These are phyloP conservation scores for Stylophora pistillata DNA, from an alignment of 64 coral and sea anemone genomes.

Conservation along the genomic window DNA sequence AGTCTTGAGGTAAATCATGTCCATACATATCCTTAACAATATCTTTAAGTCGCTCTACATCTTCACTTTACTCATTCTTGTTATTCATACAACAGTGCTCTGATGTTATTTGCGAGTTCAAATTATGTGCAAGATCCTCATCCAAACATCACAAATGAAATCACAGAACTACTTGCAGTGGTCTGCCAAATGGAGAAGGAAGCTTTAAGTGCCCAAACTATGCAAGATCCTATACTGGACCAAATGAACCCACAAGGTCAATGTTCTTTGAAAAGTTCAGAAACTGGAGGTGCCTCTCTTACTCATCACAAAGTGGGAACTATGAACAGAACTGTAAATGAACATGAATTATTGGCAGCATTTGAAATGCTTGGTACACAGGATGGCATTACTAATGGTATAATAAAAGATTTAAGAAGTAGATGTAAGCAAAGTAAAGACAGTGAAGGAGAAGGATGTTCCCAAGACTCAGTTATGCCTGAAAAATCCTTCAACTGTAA, in stretches of 20 bases:
- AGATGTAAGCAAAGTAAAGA: neutral
- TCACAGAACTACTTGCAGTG: slow-evolving; percentile 3
- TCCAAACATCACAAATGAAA: slow-evolving; percentile 1
- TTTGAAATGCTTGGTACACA: slow-evolving; percentile 14
- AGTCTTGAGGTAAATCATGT: slow-evolving; percentile 61
- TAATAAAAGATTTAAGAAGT: neutral
- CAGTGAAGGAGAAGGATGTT: neutral
- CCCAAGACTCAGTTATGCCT: neutral
- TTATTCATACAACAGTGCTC: neutral
- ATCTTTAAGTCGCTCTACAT: neutral
- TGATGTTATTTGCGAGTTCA: slow-evolving; percentile 10
- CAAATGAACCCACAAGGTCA: neutral
- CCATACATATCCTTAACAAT: neutral
- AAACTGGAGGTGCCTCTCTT: neutral
- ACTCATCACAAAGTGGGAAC: neutral
- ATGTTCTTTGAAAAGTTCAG: neutral
- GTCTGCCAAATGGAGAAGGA: slow-evolving; percentile 2
- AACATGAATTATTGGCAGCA: slow-evolving; percentile 1
- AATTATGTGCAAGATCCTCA: neutral
- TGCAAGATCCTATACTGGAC: neutral
- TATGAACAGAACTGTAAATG: neutral
- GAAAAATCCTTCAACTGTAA: neutral
- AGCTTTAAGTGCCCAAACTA: neutral
- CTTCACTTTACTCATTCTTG: neutral
- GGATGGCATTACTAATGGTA: neutral